Conservation (phyloP, 1,140 invertebrate genomes). For the Ditylenchus dipsaci region DNA sequence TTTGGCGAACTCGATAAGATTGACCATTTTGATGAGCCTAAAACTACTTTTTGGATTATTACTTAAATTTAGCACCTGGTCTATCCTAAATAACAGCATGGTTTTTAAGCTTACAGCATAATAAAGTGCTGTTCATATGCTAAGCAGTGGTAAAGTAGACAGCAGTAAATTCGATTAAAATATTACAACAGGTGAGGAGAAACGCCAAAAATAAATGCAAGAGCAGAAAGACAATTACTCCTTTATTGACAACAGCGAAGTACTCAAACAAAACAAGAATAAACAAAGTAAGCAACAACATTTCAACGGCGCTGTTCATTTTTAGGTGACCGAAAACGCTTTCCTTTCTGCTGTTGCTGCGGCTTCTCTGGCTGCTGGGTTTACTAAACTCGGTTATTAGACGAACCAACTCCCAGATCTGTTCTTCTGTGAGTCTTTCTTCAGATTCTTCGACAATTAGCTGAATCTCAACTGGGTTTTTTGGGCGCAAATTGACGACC, state of each 20-base stretch:
- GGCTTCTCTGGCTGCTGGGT: not conserved
- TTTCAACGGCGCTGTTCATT: not conserved
- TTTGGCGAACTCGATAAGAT: too few relatives aligned
- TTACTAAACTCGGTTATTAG: not conserved
- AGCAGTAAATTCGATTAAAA: too few relatives aligned
- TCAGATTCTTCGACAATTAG: conserved; percentile 34
- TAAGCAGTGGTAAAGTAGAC: too few relatives aligned
- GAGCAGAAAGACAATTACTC: not conserved
- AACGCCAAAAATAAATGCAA: not conserved
- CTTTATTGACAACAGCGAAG: not conserved
- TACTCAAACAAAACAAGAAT: not conserved
- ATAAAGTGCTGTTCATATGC: too few relatives aligned
- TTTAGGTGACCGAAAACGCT: not conserved
- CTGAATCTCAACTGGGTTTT: conserved; percentile 28
- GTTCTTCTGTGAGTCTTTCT: conserved; percentile 28
- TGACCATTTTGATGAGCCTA: too few relatives aligned
- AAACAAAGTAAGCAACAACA: not conserved
- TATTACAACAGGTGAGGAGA: not conserved
- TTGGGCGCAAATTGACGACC: conserved; percentile 26
- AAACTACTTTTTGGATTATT: too few relatives aligned
- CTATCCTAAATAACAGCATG: too few relatives aligned
- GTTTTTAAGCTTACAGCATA: too few relatives aligned
- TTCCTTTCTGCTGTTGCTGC: not conserved
- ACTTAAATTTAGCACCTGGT: too few relatives aligned
- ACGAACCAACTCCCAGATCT: conserved; percentile 26